phyloP scores from a whole-genome alignment of 2,888 invertebrate genomes.

The Notocelia uddmanniana region DNA sequence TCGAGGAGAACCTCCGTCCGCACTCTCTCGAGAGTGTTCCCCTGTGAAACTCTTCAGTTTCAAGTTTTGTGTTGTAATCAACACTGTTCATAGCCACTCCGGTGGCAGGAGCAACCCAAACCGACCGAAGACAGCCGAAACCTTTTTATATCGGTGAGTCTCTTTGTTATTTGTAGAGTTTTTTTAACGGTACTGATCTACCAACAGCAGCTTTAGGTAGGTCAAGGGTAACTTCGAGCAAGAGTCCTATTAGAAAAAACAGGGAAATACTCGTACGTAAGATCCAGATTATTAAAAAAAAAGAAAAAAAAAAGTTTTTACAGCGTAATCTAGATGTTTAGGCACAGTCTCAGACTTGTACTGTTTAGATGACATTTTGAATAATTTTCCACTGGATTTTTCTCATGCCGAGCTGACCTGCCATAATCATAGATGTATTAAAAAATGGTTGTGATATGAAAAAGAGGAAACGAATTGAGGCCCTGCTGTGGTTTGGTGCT shows the following conservation, averaged over 20 bases:
- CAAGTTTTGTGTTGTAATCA: constrained; percentile 68
- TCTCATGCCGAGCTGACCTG: no score
- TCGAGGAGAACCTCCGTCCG: constrained; percentile 55
- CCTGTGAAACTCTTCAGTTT: constrained; percentile 64
- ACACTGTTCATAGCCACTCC: constrained; percentile 78
- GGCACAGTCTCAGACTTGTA: no score
- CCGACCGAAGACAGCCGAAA: constrained; percentile 58
- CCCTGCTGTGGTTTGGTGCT: no score
- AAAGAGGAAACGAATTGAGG: no score
- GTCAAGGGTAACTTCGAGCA: background rate
- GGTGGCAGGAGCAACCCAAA: constrained; percentile 71
- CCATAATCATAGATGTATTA: no score
- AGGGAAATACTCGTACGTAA: no score
- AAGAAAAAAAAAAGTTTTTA: no score
- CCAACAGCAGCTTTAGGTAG: background rate
- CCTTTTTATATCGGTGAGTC: constrained; percentile 69
- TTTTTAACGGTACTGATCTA: background rate
- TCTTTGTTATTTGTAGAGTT: background rate
- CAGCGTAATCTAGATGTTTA: no score
- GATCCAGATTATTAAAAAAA: no score
- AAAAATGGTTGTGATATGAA: no score
- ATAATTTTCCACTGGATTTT: no score
- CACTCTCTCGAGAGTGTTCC: constrained; percentile 79
- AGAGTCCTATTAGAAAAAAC: background rate
- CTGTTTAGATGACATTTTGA: no score